Evolutionary conservation across 2,797 vertebrate species (phyloP).

Genomic region (Onychomys arenicola): DNA sequence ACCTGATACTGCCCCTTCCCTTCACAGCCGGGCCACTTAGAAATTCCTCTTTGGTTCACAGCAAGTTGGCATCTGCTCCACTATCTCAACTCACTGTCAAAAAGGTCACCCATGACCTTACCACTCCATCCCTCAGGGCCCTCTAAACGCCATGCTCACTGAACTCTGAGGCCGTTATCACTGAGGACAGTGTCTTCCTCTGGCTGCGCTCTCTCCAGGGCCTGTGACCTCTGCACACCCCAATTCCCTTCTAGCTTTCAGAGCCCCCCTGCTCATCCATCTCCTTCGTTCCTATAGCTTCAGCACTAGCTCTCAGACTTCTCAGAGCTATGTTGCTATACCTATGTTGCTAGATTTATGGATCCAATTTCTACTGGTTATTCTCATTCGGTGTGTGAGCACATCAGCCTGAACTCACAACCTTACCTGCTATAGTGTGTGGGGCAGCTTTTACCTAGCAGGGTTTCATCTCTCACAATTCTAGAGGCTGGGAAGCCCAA

Average conservation of each 20-base stretch:
- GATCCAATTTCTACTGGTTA: neutral
- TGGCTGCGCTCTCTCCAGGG: neutral
- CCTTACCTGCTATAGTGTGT: no score
- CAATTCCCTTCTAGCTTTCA: neutral
- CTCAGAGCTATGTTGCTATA: neutral
- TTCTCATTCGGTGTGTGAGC: neutral
- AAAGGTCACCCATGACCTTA: neutral
- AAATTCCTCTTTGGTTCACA: neutral
- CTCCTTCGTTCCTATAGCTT: neutral
- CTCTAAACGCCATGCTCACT: neutral
- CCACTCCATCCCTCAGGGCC: neutral
- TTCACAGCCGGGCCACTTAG: neutral
- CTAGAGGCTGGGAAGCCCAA: neutral
- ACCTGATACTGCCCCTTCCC: neutral
- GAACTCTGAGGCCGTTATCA: neutral
- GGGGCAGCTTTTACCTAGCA: neutral
- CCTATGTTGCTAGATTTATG: neutral
- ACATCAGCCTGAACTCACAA: neutral
- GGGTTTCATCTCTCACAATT: neutral
- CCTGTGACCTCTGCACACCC: neutral
- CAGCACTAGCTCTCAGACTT: neutral
- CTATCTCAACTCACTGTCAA: neutral
- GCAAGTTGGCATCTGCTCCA: conserved; percentile 1
- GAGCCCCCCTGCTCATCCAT: neutral
- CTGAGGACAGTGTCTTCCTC: neutral